A percentile compares a stretch with the other conserved stretches of the same genome.
Evolutionary conservation across 2,888 invertebrate species (phyloP).

Genomic region (Pardosa pseudoannulata): DNA sequence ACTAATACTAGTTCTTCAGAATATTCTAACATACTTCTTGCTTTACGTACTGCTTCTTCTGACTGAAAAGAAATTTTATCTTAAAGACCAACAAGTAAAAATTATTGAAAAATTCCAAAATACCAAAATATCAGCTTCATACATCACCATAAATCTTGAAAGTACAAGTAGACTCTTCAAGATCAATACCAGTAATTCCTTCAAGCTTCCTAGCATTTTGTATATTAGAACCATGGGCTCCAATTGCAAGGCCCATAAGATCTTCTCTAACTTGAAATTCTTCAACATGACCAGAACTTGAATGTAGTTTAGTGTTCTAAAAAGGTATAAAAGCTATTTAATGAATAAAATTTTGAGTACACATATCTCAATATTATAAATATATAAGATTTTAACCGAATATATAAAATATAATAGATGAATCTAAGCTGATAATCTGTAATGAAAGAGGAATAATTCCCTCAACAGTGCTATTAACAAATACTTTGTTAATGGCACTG

Average conservation of each 20-base stretch:
- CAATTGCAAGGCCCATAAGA: conserved; percentile 99
- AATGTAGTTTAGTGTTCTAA: conserved; percentile 64
- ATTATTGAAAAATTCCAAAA: not conserved
- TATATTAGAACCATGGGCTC: conserved; percentile 97
- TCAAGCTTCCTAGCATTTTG: conserved; percentile 95
- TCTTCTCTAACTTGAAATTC: conserved; percentile 97
- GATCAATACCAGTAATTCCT: conserved; percentile 96
- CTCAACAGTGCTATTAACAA: too few relatives aligned
- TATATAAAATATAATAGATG: too few relatives aligned
- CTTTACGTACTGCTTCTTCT: conserved; percentile 92
- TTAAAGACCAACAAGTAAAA: not conserved
- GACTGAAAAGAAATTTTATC: conserved; percentile 80
- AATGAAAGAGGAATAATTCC: too few relatives aligned
- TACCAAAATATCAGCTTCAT: conserved; percentile 72
- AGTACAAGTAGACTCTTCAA: conserved; percentile 95
- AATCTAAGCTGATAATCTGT: too few relatives aligned
- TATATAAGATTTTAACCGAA: too few relatives aligned
- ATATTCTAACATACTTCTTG: conserved; percentile 96
- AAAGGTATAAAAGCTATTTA: not conserved
- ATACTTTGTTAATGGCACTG: too few relatives aligned
- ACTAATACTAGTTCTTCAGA: conserved; percentile 97
- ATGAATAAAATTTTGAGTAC: too few relatives aligned
- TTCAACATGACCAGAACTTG: conserved; percentile 83
- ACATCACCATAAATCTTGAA: conserved; percentile 98
- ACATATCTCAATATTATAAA: too few relatives aligned